Percentiles rank a stretch among this genome's conserved stretches.
phyloP scores from a whole-genome alignment of 2,888 invertebrate species.

The Norana najaformis region DNA sequence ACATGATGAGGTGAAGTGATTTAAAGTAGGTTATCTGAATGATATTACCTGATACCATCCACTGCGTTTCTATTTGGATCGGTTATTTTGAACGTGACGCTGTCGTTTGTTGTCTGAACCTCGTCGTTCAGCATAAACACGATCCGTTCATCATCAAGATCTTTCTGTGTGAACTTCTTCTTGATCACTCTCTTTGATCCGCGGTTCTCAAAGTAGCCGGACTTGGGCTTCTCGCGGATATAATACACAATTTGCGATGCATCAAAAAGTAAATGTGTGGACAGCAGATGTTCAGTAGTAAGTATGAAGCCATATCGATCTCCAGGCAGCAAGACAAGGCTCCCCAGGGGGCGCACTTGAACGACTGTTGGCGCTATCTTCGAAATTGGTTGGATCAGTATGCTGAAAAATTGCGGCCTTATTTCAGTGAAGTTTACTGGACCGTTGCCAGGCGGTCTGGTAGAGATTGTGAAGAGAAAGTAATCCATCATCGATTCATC shows the following conservation, averaged over 20 bases:
- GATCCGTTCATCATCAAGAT: slow-evolving; percentile 56
- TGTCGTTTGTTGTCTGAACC: slow-evolving; percentile 52
- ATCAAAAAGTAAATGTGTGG: slow-evolving; percentile 53
- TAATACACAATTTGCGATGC: slow-evolving; percentile 53
- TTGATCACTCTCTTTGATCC: slow-evolving; percentile 53
- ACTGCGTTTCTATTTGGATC: slow-evolving; percentile 54
- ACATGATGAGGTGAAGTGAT: too few species aligned
- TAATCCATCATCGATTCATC: slow-evolving; percentile 44
- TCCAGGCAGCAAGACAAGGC: slow-evolving; percentile 51
- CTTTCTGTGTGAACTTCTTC: slow-evolving; percentile 57
- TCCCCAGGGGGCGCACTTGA: slow-evolving; percentile 51
- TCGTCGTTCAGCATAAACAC: slow-evolving; percentile 54
- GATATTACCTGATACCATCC: slow-evolving; percentile 50
- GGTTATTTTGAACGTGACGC: slow-evolving; percentile 56
- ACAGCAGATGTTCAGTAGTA: slow-evolving; percentile 52
- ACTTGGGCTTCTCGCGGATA: slow-evolving; percentile 52
- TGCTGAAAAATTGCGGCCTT: slow-evolving; percentile 55
- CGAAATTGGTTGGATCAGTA: slow-evolving; percentile 54
- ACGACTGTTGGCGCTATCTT: slow-evolving; percentile 56
- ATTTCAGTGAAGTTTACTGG: slow-evolving; percentile 39
- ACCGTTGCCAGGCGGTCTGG: background rate
- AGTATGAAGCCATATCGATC: slow-evolving; percentile 52
- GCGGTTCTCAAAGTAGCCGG: slow-evolving; percentile 58
- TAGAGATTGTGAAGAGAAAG: slow-evolving; percentile 40
- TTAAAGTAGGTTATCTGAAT: background rate